phyloP scores from a whole-genome alignment of 2,797 vertebrate species.

The Bucorvus abyssinicus region DNA sequence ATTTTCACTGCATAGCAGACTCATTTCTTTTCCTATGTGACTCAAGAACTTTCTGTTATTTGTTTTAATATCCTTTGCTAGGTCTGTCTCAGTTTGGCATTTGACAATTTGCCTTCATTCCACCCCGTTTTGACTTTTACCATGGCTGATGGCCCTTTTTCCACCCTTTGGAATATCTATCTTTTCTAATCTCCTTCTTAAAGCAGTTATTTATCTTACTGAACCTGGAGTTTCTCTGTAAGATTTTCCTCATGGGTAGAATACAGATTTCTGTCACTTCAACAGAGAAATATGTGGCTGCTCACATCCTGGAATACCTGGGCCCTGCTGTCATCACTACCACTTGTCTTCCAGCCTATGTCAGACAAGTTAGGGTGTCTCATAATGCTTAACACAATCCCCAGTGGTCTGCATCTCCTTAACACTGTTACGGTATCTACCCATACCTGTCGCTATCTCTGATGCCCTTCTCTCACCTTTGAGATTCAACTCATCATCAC shows the following conservation, averaged over 20 bases:
- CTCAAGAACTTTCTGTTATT: not conserved
- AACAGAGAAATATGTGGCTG: not conserved
- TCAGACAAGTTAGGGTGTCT: not conserved
- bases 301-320: not conserved
- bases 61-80: not conserved
- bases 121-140: not conserved
- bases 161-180: not conserved
- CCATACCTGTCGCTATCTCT: not conserved
- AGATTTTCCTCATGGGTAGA: not conserved
- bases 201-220: not conserved
- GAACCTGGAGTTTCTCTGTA: slow-evolving; percentile 9
- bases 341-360: not conserved
- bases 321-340: not conserved
- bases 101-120: not conserved
- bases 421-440: not conserved
- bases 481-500: not conserved
- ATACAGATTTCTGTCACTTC: not conserved
- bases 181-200: not conserved
- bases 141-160: not conserved
- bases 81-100: not conserved
- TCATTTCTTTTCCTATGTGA: not conserved
- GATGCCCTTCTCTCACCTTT: not conserved
- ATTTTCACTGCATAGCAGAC: not conserved
- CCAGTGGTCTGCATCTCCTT: not conserved
- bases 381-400: not conserved